phyloP scores from a whole-genome alignment of 2,888 invertebrate species.

The Zonitis immaculata region DNA sequence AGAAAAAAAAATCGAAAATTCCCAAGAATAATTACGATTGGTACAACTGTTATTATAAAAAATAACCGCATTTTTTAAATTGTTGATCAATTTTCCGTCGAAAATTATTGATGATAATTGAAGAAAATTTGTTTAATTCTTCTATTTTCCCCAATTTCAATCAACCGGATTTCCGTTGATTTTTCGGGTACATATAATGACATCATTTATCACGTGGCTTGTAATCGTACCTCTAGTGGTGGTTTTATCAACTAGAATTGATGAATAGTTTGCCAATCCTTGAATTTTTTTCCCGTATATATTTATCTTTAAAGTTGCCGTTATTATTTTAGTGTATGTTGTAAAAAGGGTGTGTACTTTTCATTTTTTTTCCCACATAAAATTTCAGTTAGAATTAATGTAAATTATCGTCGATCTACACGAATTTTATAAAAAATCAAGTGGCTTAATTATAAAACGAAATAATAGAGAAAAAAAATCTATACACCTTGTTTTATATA shows the following conservation, averaged over 20 bases:
- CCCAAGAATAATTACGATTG: neutral
- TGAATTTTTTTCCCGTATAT: neutral
- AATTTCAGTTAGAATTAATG: too few relatives aligned
- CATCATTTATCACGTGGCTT: neutral
- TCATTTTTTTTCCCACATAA: too few relatives aligned
- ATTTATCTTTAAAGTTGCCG: neutral
- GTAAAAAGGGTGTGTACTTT: neutral
- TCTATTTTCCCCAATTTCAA: too few relatives aligned
- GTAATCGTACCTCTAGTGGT: neutral
- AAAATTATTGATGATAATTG: too few relatives aligned
- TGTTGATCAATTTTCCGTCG: too few relatives aligned
- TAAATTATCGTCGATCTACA: too few relatives aligned
- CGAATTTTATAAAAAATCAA: neutral
- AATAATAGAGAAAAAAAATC: neutral
- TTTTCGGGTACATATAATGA: neutral
- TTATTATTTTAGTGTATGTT: neutral
- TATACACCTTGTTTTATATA: neutral
- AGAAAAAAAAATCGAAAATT: neutral
- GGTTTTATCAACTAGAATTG: neutral
- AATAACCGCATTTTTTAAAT: neutral
- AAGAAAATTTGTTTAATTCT: too few relatives aligned
- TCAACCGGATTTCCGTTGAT: neutral
- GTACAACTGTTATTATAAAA: neutral
- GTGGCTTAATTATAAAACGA: neutral
- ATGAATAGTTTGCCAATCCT: slow-evolving; percentile 1